Base-by-base conservation (phyloP, 2,113 vertebrate species). In the Phylloscopus whistleri region DNA sequence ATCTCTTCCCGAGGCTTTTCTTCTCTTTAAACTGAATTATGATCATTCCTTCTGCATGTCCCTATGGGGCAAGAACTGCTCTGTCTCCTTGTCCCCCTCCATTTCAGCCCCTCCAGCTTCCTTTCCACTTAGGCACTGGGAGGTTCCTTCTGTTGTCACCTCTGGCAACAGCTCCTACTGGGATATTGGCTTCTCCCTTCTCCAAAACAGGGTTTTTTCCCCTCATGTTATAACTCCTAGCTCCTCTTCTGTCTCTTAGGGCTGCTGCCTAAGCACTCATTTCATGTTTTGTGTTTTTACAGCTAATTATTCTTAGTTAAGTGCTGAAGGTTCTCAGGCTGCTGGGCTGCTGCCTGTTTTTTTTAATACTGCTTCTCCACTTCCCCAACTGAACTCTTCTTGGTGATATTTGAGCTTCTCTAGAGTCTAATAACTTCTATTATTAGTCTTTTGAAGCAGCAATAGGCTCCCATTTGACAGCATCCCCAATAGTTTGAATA, bases 301-400 rank as follows among this genome's bases (percentile, higher is more conserved):
- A 96, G 83, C 43, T 90, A 94, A 86, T 94, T 95, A 74, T 76
- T 82, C 90, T 53, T 58, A n/a, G 66, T 88, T 77, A 92, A 86
- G 86, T 20, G 79, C 33, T 43, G 51, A 55, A 77, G 11, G 33
- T 92, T 70, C 68, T 84, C 51, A 41, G 37, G 53, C 66, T 95
- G 78, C 74, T 66, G 69, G 87, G 60, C 44, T n/a, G 52, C 41
- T 84, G 77, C 62, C 69, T 93, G 64, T 10, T 75, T 64, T 64
- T 91, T 59, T 66, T 13, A 19, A 31, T 60, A 18, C 11, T 63
- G 16, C n/a, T 72, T 72, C 69, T 82, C 48, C 9, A 7, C 33
- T 70, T 87, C 58, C 92, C 41, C 37, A 74, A 1, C 43, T 27
- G 30, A 77, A 75, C 30, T 80, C 76, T 75, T 35, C 59, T 46